Evolutionary conservation across 35 echinoderm and acorn worm species (phyloP).

Genomic region (Ophiothrix spiculata): DNA sequence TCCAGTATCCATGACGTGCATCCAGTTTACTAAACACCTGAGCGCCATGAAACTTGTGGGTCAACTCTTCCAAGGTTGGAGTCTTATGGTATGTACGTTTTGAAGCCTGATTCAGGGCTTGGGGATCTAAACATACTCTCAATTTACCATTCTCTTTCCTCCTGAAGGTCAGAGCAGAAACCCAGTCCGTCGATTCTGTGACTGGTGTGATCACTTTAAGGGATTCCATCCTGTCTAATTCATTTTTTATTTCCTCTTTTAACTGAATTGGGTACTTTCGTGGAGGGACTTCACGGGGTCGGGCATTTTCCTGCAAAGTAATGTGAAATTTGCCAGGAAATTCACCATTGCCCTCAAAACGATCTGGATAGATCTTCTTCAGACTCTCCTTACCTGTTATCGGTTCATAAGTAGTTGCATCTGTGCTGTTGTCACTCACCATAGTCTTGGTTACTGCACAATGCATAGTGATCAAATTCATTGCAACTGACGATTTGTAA

Average conservation of each 20-base stretch:
- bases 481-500: neutral
- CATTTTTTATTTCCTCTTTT: conserved; percentile 44
- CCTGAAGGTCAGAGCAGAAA: conserved; percentile 34
- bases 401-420: neutral
- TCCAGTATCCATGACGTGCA: conserved; percentile 59
- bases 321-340: conserved; percentile 46
- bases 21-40: conserved; percentile 41
- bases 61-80: conserved; percentile 44
- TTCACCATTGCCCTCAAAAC: conserved; percentile 45
- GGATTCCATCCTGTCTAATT: conserved; percentile 41
- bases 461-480: conserved; percentile 6
- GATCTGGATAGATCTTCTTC: conserved; percentile 12
- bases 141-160: conserved; percentile 39
- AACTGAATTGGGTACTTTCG: conserved; percentile 47
- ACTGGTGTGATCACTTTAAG: too few relatives aligned
- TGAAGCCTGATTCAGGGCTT: conserved; percentile 24
- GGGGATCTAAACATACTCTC: conserved; percentile 31
- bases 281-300: conserved; percentile 43
- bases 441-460: neutral
- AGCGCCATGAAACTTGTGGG: conserved; percentile 30
- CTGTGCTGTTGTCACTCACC: too few relatives aligned
- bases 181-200: conserved; percentile 68
- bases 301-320: conserved; percentile 22
- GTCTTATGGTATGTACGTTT: conserved; percentile 33
- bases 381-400: conserved; percentile 25